Evolutionary conservation across 2,797 vertebrate species (phyloP).

Genomic region (Malurus splendens): DNA sequence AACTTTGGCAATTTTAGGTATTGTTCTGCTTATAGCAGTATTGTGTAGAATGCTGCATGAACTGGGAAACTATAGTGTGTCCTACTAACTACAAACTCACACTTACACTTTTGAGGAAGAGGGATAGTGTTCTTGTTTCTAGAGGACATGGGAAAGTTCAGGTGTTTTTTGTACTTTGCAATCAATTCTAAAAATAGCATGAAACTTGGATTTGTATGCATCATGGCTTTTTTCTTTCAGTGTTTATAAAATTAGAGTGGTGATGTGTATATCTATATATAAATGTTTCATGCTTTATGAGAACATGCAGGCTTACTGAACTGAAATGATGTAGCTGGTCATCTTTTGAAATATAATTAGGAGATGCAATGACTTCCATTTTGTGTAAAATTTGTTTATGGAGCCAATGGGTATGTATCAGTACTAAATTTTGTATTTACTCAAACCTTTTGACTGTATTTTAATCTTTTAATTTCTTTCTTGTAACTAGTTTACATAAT

Average conservation of each 20-base stretch:
- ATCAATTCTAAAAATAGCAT: not conserved
- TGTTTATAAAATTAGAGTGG: not conserved
- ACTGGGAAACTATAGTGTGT: not conserved
- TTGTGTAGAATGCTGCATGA: not conserved
- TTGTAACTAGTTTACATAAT: conserved; percentile 25
- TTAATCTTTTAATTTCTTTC: conserved; percentile 10
- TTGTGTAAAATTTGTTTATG: not conserved
- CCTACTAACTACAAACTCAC: not conserved
- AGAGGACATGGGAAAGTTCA: not conserved
- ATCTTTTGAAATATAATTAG: not conserved
- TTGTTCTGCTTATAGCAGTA: not conserved
- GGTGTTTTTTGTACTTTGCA: not conserved
- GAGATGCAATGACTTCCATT: not conserved
- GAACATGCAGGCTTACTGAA: not conserved
- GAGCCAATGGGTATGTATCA: not conserved
- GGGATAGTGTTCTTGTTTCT: not conserved
- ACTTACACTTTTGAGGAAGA: not conserved
- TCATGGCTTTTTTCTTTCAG: not conserved
- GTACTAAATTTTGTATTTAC: not conserved
- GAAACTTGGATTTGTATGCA: not conserved
- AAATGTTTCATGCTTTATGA: not conserved
- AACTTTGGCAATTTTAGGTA: not conserved
- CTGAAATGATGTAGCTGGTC: not conserved
- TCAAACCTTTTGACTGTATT: conserved; percentile 1
- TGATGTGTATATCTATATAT: not conserved